Conservation (phyloP, 2,888 invertebrate genomes). For the Tachystola acroxantha region DNA sequence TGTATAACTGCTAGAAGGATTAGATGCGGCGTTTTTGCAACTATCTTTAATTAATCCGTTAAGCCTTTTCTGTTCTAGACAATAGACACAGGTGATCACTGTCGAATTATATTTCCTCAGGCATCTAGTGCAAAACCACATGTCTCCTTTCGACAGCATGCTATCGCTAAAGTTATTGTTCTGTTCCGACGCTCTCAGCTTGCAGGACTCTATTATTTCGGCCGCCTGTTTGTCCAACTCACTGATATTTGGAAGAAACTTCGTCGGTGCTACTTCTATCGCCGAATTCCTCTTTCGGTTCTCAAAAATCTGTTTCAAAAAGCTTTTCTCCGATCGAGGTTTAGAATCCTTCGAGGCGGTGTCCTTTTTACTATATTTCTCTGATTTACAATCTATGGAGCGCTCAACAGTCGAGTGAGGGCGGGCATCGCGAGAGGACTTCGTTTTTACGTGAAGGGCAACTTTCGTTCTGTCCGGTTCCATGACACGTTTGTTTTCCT, state of each 20-base stretch:
- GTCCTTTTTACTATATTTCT: constrained; percentile 47
- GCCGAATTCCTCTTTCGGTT: constrained; percentile 56
- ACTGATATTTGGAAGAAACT: constrained; percentile 85
- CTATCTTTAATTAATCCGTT: not conserved
- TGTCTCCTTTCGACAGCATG: constrained; percentile 9
- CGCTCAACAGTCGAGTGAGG: constrained; percentile 18
- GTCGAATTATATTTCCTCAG: constrained; percentile 52
- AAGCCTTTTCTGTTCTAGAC: constrained; percentile 25
- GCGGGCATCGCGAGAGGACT: constrained; percentile 15
- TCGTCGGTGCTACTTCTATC: constrained; percentile 60
- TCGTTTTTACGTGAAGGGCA: constrained; percentile 32
- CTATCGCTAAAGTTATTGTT: constrained; percentile 22
- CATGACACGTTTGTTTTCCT: constrained; percentile 24
- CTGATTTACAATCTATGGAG: constrained; percentile 32
- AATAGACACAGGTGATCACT: constrained; percentile 44
- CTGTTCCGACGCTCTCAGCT: constrained; percentile 40
- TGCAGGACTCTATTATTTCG: constrained; percentile 81
- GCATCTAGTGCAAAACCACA: constrained; percentile 58
- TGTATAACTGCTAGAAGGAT: constrained; percentile 31
- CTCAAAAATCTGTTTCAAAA: constrained; percentile 73
- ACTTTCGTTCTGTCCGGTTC: constrained; percentile 10
- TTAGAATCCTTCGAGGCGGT: constrained; percentile 39
- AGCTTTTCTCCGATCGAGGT: constrained; percentile 70
- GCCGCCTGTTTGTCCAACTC: constrained; percentile 88
- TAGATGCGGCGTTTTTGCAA: constrained; percentile 15